These are phyloP conservation scores for Mormyrus proboscirostris DNA, from an alignment of 2,797 vertebrate genomes.

Conservation along the genomic window DNA sequence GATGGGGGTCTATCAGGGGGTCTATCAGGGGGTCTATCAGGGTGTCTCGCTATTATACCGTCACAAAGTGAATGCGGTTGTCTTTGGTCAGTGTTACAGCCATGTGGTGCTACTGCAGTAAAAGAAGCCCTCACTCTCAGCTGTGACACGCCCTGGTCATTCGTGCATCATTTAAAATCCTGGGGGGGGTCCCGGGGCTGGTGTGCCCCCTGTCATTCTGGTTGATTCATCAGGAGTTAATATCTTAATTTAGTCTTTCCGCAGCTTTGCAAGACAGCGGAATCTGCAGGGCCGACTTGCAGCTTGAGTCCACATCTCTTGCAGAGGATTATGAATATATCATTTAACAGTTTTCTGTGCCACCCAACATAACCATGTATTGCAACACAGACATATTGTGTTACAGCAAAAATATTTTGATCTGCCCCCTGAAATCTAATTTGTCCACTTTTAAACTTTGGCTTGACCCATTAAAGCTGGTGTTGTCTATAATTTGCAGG, in stretches of 20 bases:
- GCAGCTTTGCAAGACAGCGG: not conserved
- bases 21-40: not conserved
- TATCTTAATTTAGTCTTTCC: slow-evolving; percentile 16
- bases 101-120: not conserved
- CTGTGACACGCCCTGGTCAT: not conserved
- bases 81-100: not conserved
- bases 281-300: not conserved
- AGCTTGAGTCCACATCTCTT: not conserved
- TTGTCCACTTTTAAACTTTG: slow-evolving; percentile 2
- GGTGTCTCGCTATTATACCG: not conserved
- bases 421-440: not conserved
- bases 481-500: not conserved
- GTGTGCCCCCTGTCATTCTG: not conserved
- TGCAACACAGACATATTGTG: not conserved
- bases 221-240: slow-evolving; percentile 2
- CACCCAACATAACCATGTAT: not conserved
- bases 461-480: not conserved
- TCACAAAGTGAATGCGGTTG: not conserved
- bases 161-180: not conserved
- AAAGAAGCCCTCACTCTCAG: not conserved
- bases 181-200: not conserved
- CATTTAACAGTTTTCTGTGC: not conserved
- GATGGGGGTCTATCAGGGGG: not conserved
- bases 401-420: slow-evolving; percentile 13
- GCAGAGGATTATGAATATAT: not conserved